A percentile compares a stretch with the other conserved stretches of the same genome.
These are phyloP conservation scores for Emydura subglobosa DNA, from an alignment of 2,113 vertebrate species.

Conservation along the genomic window DNA sequence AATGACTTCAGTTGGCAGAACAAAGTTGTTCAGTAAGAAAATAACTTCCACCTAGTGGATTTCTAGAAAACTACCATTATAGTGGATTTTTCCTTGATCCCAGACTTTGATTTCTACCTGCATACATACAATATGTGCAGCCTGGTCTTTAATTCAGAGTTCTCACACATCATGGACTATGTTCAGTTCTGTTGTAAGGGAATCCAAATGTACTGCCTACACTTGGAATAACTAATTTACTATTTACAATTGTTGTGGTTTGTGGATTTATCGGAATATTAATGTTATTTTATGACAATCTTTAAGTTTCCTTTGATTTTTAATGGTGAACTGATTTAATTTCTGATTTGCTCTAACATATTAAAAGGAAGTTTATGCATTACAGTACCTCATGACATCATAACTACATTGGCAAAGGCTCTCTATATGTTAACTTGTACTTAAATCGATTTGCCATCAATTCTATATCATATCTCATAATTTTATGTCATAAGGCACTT, in stretches of 20 bases:
- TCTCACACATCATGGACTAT: neutral
- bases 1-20: neutral
- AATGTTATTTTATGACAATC: conserved; percentile 14
- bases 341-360: conserved; percentile 42
- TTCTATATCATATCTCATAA: neutral
- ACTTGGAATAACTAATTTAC: neutral
- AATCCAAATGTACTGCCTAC: neutral
- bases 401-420: conserved; percentile 50
- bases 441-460: conserved; percentile 60
- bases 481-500: conserved; percentile 44
- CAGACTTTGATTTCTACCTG: neutral
- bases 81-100: conserved; percentile 18
- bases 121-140: neutral
- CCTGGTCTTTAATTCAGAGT: neutral
- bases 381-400: conserved; percentile 34
- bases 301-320: conserved; percentile 31
- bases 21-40: conserved; percentile 47
- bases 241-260: neutral
- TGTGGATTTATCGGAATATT: conserved; percentile 3
- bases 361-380: conserved; percentile 41
- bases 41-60: conserved; percentile 74
- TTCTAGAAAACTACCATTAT: conserved; percentile 47
- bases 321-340: conserved; percentile 13
- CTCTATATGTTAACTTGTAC: conserved; percentile 39
- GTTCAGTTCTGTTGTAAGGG: neutral